Evolutionary conservation across 2,888 invertebrate species (phyloP).

Genomic region (Phania funesta): DNA sequence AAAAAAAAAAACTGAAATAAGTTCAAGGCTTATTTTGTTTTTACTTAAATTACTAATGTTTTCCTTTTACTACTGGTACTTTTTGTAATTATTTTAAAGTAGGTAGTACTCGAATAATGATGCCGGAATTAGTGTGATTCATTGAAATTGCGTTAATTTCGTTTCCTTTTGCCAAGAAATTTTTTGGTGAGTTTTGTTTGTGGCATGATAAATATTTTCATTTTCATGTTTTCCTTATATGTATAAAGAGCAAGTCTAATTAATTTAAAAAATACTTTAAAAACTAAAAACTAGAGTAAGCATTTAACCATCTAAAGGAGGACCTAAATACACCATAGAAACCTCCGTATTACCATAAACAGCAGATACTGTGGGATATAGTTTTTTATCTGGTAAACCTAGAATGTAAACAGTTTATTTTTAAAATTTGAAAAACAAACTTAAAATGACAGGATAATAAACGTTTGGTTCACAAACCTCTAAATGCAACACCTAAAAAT

Average conservation of each 20-base stretch:
- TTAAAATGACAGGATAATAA: not conserved
- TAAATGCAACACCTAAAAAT: conserved; percentile 98
- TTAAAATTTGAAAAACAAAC: too few species aligned
- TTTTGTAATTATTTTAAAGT: conserved; percentile 8
- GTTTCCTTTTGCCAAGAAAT: conserved; percentile 34
- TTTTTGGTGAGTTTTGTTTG: conserved; percentile 13
- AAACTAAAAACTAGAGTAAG: conserved; percentile 48
- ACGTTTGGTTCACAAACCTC: conserved; percentile 83
- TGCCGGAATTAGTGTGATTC: conserved; percentile 10
- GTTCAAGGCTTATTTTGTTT: conserved; percentile 54
- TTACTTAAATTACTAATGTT: conserved; percentile 36
- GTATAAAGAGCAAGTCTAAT: conserved; percentile 22
- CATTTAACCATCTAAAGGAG: conserved; percentile 95
- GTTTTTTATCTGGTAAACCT: conserved; percentile 95
- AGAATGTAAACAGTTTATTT: conserved; percentile 12
- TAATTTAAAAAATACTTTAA: conserved; percentile 31
- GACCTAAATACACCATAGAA: conserved; percentile 98
- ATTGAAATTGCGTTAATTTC: not conserved
- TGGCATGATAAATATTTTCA: conserved; percentile 39
- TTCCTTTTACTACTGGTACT: conserved; percentile 3
- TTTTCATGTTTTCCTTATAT: conserved; percentile 27
- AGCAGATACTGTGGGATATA: conserved; percentile 97
- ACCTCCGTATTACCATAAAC: conserved; percentile 99
- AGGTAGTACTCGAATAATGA: conserved; percentile 22
- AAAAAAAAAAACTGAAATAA: conserved; percentile 50